phyloP scores from a whole-genome alignment of 2,888 invertebrate genomes.

The Synanthedon formicaeformis region DNA sequence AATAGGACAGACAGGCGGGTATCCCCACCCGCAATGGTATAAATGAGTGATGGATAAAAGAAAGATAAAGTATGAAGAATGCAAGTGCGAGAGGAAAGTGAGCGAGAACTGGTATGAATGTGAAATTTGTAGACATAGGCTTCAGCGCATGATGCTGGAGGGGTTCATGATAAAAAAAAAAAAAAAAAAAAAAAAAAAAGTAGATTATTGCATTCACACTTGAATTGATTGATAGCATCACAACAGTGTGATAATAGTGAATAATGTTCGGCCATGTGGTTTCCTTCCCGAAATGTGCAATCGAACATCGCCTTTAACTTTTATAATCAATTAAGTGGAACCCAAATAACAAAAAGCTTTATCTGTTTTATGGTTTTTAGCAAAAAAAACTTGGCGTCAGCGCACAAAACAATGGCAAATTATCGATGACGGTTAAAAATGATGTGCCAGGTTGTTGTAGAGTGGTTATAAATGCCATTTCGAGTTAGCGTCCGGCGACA shows the following conservation, averaged over 20 bases:
- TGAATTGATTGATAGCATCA: constrained; percentile 24
- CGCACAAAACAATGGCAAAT: constrained; percentile 65
- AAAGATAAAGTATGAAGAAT: too few relatives aligned
- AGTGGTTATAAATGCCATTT: constrained; percentile 29
- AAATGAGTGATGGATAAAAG: too few relatives aligned
- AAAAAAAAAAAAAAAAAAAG: too few relatives aligned
- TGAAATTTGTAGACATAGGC: too few relatives aligned
- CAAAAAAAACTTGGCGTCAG: constrained; percentile 66
- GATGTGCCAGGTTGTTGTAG: constrained; percentile 28
- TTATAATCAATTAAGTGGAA: constrained; percentile 55
- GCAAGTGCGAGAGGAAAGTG: too few relatives aligned
- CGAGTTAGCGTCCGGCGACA: constrained; percentile 28
- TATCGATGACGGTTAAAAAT: constrained; percentile 68
- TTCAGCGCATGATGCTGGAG: too few relatives aligned
- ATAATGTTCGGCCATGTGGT: not conserved
- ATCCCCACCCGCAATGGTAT: too few relatives aligned
- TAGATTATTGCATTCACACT: not conserved
- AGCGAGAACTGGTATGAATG: too few relatives aligned
- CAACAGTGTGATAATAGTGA: constrained; percentile 10
- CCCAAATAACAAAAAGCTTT: constrained; percentile 44
- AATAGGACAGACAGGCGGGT: too few relatives aligned
- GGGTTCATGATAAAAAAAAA: too few relatives aligned
- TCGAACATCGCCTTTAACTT: constrained; percentile 32
- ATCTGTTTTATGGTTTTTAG: constrained; percentile 65
- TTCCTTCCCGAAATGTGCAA: constrained; percentile 2